Conservation (phyloP, 2,113 vertebrate genomes). For the Corythaixoides concolor region DNA sequence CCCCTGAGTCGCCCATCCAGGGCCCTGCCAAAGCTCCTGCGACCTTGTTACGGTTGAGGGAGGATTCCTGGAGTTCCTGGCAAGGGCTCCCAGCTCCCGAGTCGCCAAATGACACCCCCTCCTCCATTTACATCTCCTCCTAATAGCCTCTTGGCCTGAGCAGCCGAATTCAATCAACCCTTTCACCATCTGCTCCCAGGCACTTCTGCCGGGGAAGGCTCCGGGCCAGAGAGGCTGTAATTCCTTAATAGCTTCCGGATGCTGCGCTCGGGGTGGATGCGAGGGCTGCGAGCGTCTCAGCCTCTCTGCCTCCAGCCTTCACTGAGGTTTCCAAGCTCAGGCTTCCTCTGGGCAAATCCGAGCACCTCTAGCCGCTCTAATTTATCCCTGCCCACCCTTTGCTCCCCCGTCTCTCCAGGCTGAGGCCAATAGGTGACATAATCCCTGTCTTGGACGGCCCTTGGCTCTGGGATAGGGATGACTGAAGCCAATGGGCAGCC, state of each 20-base stretch:
- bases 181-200: conserved; percentile 65
- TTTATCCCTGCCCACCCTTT: neutral
- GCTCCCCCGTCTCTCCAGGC: neutral
- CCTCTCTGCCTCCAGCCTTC: neutral
- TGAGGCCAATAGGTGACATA: conserved; percentile 30
- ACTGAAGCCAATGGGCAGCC: conserved; percentile 6
- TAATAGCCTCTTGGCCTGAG: conserved; percentile 15
- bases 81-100: neutral
- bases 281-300: neutral
- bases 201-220: conserved; percentile 43
- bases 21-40: neutral
- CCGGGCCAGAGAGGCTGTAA: conserved; percentile 62
- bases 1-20: neutral
- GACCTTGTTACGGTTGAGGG: neutral
- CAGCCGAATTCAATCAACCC: conserved; percentile 64
- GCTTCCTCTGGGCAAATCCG: neutral
- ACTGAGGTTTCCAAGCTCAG: neutral
- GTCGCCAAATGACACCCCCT: conserved; percentile 12
- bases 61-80: conserved; percentile 48
- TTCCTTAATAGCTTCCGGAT: conserved; percentile 76
- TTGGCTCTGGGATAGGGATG: neutral
- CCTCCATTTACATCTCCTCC: neutral
- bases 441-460: neutral
- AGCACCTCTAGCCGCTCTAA: neutral
- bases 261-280: conserved; percentile 5